Evolutionary conservation across 2,113 vertebrate genomes (phyloP).

Genomic region (Oncorhynchus clarkii): DNA sequence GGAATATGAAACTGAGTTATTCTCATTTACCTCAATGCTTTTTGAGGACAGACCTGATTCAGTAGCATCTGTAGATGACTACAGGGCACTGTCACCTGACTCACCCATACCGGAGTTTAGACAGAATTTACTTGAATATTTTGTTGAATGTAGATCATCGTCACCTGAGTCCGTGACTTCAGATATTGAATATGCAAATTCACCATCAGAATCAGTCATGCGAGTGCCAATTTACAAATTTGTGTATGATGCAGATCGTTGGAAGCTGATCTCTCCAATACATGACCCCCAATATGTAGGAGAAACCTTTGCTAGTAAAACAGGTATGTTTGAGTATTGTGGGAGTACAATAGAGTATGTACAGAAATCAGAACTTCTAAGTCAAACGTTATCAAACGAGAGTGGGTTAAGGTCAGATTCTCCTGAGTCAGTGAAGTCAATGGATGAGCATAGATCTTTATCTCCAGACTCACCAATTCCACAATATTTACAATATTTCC

Average conservation of each 20-base stretch:
- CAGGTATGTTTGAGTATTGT: conserved; percentile 23
- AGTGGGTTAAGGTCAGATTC: conserved; percentile 1
- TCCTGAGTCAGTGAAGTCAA: conserved; percentile 12
- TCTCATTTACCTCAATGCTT: neutral
- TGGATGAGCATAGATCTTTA: conserved; percentile 21
- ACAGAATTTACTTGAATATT: conserved; percentile 7
- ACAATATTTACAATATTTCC: conserved; percentile 12
- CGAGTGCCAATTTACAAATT: neutral
- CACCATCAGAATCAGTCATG: neutral
- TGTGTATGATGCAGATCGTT: conserved; percentile 18
- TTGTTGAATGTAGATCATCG: neutral
- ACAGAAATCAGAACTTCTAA: neutral
- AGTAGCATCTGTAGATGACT: neutral
- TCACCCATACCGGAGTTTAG: conserved; percentile 34
- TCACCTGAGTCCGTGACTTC: conserved; percentile 4
- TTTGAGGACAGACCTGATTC: conserved; percentile 25
- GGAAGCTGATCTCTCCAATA: conserved; percentile 61
- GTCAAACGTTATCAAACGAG: conserved; percentile 7
- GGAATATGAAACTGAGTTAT: conserved; percentile 24
- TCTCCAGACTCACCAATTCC: conserved; percentile 41
- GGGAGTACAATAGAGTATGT: neutral
- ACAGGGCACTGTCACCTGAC: conserved; percentile 20
- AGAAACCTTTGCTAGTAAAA: conserved; percentile 42
- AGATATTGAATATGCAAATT: conserved; percentile 14
- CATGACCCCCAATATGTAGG: conserved; percentile 65